Evolutionary conservation across 1,140 invertebrate genomes (phyloP).

Genomic region (Drosophila bocki): DNA sequence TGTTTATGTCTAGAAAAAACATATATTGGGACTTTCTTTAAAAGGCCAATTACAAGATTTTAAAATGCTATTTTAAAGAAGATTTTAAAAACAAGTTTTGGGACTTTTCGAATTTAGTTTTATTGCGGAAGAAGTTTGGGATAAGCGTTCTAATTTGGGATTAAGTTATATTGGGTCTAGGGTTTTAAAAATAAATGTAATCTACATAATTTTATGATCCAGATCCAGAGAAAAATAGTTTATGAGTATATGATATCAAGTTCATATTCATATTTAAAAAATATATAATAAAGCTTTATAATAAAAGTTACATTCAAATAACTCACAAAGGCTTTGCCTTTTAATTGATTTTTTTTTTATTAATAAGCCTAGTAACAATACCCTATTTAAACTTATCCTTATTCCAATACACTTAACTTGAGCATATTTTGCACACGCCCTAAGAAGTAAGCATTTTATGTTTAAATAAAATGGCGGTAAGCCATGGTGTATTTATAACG

Average conservation of each 20-base stretch:
- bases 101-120: neutral
- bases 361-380: too few relatives aligned
- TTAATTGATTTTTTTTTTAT: too few relatives aligned
- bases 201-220: neutral
- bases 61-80: neutral
- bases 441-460: neutral
- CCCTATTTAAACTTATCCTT: too few relatives aligned
- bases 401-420: neutral
- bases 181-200: neutral
- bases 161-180: neutral
- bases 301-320: neutral
- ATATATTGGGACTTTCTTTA: slow-evolving; percentile 5
- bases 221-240: neutral
- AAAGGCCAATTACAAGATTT: slow-evolving; percentile 6
- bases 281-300: too few relatives aligned
- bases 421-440: neutral
- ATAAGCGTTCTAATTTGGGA: neutral
- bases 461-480: slow-evolving; percentile 5
- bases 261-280: too few relatives aligned
- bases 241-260: neutral
- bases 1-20: slow-evolving; percentile 22
- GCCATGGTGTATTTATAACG: slow-evolving; percentile 13
- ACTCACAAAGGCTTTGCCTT: neutral
- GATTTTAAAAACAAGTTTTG: neutral
- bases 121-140: neutral